Base-by-base conservation (phyloP, 2,888 invertebrate species). In the Aethes cnicana region DNA sequence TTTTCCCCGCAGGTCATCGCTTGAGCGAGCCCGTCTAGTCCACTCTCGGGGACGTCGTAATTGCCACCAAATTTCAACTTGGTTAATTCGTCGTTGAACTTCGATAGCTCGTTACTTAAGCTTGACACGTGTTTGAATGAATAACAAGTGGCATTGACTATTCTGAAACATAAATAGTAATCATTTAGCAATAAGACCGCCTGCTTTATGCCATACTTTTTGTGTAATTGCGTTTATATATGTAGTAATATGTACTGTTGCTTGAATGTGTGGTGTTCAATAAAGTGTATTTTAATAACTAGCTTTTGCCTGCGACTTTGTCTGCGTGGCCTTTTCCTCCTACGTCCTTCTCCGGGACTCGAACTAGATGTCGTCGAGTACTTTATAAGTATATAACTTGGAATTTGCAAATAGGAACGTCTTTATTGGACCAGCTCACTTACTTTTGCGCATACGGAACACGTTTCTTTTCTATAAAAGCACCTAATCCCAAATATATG, bases 1-100 rank as follows among this genome's bases (percentile, higher is more conserved):
- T 14, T 17, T 2, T 50, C 11, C 8, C 25, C 37, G 9, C 50
- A 50, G n/a, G 43, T 23, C 50, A 50, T 50, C 12, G 18, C 36
- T 37, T 50, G 50, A 4, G 43, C 50, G 9, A 50, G 18, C 3
- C 36, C 50, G 14, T 50, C 50, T 6, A 50, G 20, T 4, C 50
- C 50, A 23, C 50, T 30, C 17, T 50, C 50, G 7, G 50, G 50
- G 1, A 0, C 1, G 17, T 50, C 50, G 16, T 43, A 36, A 18
- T 50, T 50, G 3, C 2, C 1, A 14, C 43, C 43, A 7, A 44
- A 44, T n/a, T 17, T 1, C 1, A 36, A 30, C 3, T 36, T 0
- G 1, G 14, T 3, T 17, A 50, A 25, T 2, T 28, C 17, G 6
- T 3, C 6, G 9, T 18, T 18, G 30, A 50, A 50, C 12, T 9